phyloP scores from a whole-genome alignment of 1,140 invertebrate species.

The Leptinotarsa texana region DNA sequence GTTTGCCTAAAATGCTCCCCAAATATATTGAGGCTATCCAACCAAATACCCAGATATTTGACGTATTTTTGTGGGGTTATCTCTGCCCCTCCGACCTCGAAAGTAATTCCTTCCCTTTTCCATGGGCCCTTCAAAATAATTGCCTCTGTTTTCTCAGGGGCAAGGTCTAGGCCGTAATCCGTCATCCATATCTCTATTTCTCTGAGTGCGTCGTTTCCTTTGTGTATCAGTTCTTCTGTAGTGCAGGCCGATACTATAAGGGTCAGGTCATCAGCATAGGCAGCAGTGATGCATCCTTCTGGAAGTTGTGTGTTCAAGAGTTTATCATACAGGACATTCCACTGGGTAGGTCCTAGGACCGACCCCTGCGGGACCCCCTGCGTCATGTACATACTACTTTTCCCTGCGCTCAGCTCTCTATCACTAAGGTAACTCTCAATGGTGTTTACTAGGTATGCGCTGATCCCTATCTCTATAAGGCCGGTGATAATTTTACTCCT shows the following conservation, averaged over 20 bases:
- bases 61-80: slow-evolving; percentile 4
- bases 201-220: background rate
- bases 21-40: slow-evolving; percentile 2
- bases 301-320: slow-evolving; percentile 19
- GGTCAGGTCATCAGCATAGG: slow-evolving; percentile 48
- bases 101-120: background rate
- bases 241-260: slow-evolving; percentile 24
- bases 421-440: slow-evolving; percentile 32
- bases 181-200: slow-evolving; percentile 14
- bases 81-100: slow-evolving; percentile 6
- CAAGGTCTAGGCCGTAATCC: slow-evolving; percentile 1
- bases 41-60: slow-evolving; percentile 7
- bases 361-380: slow-evolving; percentile 45
- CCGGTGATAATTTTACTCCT: slow-evolving; percentile 29
- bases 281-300: slow-evolving; percentile 35
- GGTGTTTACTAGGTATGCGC: slow-evolving; percentile 24
- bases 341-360: slow-evolving; percentile 46
- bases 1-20: slow-evolving; percentile 2
- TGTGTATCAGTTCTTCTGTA: background rate
- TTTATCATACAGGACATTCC: slow-evolving; percentile 48
- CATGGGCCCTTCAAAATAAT: background rate
- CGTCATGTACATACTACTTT: background rate
- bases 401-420: slow-evolving; percentile 25
- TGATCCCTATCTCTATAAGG: background rate
- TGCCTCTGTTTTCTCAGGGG: slow-evolving; percentile 15